Percentiles rank a stretch among this genome's conserved stretches.
Conservation (phyloP, 2,888 invertebrate genomes). For the Cheilosia vulpina region DNA sequence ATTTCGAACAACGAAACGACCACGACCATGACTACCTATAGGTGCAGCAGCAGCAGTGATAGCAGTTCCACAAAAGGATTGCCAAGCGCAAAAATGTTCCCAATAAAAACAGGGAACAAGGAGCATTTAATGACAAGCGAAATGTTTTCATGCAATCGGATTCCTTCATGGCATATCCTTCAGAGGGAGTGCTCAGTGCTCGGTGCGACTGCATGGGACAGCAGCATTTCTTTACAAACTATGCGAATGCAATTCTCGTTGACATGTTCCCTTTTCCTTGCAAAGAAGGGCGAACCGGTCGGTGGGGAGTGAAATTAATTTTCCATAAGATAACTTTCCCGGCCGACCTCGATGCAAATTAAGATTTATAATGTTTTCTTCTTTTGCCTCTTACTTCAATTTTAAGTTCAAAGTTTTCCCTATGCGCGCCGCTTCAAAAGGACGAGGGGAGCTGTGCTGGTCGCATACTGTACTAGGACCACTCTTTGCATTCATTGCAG, state of each 20-base stretch:
- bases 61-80: constrained; percentile 35
- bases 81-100: constrained; percentile 32
- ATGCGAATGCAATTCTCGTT: constrained; percentile 59
- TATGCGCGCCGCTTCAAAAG: constrained; percentile 13
- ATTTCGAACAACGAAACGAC: constrained; percentile 26
- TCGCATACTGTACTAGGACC: neutral
- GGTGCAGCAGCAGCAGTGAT: neutral
- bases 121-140: constrained; percentile 67
- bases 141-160: constrained; percentile 72
- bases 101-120: constrained; percentile 61
- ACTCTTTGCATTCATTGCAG: constrained; percentile 24
- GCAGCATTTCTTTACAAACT: constrained; percentile 24
- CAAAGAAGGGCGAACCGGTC: no score
- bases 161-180: constrained; percentile 52
- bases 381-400: constrained; percentile 35
- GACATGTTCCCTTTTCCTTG: constrained; percentile 35
- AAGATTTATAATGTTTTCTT: constrained; percentile 61
- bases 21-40: constrained; percentile 7
- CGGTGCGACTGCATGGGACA: constrained; percentile 34
- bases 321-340: constrained; percentile 67
- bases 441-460: neutral
- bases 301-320: constrained; percentile 50
- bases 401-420: constrained; percentile 58
- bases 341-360: constrained; percentile 63
- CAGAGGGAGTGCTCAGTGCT: neutral